These are phyloP conservation scores for Pedionomus torquatus DNA, from an alignment of 2,113 vertebrate genomes.

Conservation along the genomic window DNA sequence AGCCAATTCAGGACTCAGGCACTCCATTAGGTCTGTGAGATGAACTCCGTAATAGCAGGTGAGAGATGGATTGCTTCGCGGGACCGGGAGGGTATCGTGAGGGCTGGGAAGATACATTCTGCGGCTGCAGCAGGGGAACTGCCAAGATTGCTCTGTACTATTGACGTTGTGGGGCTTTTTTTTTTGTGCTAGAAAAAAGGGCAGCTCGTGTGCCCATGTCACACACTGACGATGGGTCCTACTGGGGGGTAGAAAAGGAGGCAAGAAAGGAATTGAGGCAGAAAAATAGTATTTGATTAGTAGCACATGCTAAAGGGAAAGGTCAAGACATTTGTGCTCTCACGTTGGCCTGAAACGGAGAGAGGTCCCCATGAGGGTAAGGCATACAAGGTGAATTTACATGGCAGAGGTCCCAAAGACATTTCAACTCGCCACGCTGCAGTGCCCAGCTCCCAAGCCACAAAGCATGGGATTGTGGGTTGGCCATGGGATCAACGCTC, in stretches of 20 bases:
- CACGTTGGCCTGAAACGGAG: not conserved
- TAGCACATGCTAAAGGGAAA: not conserved
- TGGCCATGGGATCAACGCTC: not conserved
- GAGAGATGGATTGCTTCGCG: not conserved
- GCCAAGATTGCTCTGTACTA: not conserved
- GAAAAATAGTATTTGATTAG: not conserved
- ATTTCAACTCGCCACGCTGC: not conserved
- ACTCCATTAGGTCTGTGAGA: slow-evolving; percentile 64
- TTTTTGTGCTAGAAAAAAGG: not conserved
- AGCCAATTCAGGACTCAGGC: slow-evolving; percentile 37
- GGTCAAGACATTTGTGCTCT: not conserved
- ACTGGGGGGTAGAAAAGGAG: not conserved
- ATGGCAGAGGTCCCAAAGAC: not conserved
- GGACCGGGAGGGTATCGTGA: not conserved
- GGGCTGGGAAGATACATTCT: slow-evolving; percentile 14
- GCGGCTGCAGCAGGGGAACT: not conserved
- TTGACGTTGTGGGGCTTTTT: not conserved
- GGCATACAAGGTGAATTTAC: not conserved
- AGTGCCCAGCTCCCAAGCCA: not conserved
- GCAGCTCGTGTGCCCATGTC: not conserved
- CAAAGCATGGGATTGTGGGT: not conserved
- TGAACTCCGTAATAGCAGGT: slow-evolving; percentile 49
- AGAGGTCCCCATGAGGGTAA: not conserved
- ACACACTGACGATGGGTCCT: rapidly evolving
- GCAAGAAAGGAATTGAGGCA: not conserved